phyloP scores from a whole-genome alignment of 1,140 invertebrate genomes.

The Hestina assimilis region DNA sequence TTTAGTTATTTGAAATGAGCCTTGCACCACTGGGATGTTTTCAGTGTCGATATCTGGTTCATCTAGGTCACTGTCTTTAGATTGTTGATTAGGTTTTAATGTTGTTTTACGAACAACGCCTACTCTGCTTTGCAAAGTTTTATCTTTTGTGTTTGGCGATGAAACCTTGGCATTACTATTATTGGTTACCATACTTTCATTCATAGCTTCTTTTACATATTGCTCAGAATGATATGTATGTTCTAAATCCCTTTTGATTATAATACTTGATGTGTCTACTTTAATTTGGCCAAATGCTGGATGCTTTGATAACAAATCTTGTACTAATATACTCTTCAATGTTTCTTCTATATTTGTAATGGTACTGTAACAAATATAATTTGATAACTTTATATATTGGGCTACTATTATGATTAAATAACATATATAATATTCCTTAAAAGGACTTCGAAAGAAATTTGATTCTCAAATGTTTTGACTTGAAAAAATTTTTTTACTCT shows the following conservation, averaged over 20 bases:
- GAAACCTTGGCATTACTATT: constrained; percentile 48
- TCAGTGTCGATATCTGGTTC: constrained; percentile 78
- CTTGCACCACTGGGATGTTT: constrained; percentile 79
- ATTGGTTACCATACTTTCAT: constrained; percentile 62
- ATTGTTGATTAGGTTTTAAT: constrained; percentile 61
- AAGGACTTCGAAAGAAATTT: too few relatives aligned
- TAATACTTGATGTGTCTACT: constrained; percentile 82
- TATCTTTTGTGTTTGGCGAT: constrained; percentile 64
- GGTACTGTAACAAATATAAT: constrained; percentile 74
- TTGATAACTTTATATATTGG: too few relatives aligned
- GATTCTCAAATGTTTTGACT: too few relatives aligned
- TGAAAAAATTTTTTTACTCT: too few relatives aligned
- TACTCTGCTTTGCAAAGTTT: constrained; percentile 67
- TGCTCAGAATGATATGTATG: constrained; percentile 73
- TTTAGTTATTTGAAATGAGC: constrained; percentile 81
- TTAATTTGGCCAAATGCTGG: constrained; percentile 83
- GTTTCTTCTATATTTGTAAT: constrained; percentile 83
- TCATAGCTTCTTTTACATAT: constrained; percentile 65
- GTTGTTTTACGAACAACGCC: constrained; percentile 78
- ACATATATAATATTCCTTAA: too few relatives aligned
- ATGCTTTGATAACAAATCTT: constrained; percentile 82
- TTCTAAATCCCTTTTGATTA: constrained; percentile 81
- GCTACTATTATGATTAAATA: too few relatives aligned
- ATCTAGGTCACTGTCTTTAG: constrained; percentile 66
- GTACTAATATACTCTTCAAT: constrained; percentile 82